Conservation (phyloP, 2,888 invertebrate genomes). For the Pinctada fucata region DNA sequence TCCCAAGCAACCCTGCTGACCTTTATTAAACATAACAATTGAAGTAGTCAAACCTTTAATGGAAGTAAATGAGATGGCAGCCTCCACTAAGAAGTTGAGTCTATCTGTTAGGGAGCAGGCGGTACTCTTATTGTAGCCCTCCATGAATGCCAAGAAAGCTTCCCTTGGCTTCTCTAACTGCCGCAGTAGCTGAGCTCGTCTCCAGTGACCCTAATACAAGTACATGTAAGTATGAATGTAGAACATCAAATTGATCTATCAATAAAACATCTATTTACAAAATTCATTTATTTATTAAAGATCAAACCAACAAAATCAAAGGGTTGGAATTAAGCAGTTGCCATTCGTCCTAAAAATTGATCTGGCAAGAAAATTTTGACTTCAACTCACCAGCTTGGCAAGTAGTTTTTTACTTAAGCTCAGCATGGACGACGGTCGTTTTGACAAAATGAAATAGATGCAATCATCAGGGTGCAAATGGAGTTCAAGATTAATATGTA, state of each 20-base stretch:
- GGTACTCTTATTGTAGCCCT: slow-evolving; percentile 38
- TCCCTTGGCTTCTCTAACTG: slow-evolving; percentile 27
- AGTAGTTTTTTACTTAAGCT: too few relatives aligned
- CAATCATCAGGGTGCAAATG: too few relatives aligned
- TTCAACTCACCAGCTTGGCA: too few relatives aligned
- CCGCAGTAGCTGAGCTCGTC: slow-evolving; percentile 47
- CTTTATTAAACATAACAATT: too few relatives aligned
- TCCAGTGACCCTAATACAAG: slow-evolving; percentile 51
- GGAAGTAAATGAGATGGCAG: slow-evolving; percentile 39
- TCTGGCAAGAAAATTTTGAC: too few relatives aligned
- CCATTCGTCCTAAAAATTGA: too few relatives aligned
- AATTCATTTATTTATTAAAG: background rate
- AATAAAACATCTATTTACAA: background rate
- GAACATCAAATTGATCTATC: background rate
- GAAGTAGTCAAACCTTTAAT: slow-evolving; percentile 34
- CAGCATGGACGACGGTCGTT: too few relatives aligned
- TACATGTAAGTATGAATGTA: background rate
- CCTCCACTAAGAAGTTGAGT: slow-evolving; percentile 48
- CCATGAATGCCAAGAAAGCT: slow-evolving; percentile 49
- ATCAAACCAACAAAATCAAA: background rate
- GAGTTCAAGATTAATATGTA: too few relatives aligned
- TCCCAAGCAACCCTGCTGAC: too few relatives aligned
- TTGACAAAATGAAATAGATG: too few relatives aligned
- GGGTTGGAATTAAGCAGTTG: too few relatives aligned
- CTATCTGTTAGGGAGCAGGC: slow-evolving; percentile 33